Percentiles rank a stretch among this genome's conserved stretches.
Evolutionary conservation across 2,888 invertebrate genomes (phyloP).

Genomic region (Polydrusus tereticollis): DNA sequence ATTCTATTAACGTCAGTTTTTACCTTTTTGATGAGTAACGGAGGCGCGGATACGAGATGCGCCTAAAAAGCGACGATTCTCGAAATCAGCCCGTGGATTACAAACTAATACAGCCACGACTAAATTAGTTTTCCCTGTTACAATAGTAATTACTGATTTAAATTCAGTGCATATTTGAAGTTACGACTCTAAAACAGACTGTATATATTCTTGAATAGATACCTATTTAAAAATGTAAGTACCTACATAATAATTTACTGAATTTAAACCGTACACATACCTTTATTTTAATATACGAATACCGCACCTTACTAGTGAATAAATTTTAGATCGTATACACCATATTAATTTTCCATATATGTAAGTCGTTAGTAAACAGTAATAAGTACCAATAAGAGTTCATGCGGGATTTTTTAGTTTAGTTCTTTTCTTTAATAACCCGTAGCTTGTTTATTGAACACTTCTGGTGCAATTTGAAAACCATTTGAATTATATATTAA

Average conservation of each 20-base stretch:
- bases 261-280: not conserved
- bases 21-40: too few relatives aligned
- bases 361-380: not conserved
- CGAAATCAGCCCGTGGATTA: too few relatives aligned
- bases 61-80: too few relatives aligned
- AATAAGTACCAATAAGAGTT: not conserved
- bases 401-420: not conserved
- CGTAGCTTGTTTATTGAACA: not conserved
- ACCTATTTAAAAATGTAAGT: too few relatives aligned
- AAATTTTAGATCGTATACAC: not conserved
- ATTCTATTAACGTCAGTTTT: too few relatives aligned
- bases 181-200: too few relatives aligned
- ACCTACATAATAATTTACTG: not conserved
- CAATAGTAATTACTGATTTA: too few relatives aligned
- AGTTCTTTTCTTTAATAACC: not conserved
- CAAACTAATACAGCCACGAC: too few relatives aligned
- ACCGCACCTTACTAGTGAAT: not conserved
- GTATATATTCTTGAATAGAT: too few relatives aligned
- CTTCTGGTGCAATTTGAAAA: slow-evolving; percentile 7
- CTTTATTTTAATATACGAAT: not conserved
- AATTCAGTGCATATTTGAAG: too few relatives aligned
- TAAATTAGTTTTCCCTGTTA: too few relatives aligned
- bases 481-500: not conserved
- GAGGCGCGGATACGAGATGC: too few relatives aligned
- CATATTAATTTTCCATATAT: not conserved